A percentile compares a stretch with the other conserved stretches of the same genome.
These are phyloP conservation scores for Chrysemys picta DNA, from an alignment of 2,113 vertebrate genomes.

Conservation along the genomic window DNA sequence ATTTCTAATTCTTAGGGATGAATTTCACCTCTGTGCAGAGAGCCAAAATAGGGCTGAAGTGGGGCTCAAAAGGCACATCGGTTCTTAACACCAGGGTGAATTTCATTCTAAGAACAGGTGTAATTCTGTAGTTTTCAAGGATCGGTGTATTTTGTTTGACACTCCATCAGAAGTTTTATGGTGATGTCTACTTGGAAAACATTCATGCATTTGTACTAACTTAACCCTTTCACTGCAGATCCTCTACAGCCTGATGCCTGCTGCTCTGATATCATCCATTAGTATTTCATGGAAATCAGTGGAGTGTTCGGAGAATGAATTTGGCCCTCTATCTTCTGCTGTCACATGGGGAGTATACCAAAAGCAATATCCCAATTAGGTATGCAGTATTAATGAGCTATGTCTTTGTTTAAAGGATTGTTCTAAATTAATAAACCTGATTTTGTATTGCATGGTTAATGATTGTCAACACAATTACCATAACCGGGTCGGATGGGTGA, in stretches of 20 bases:
- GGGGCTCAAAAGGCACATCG: background rate
- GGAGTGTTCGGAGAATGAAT: background rate
- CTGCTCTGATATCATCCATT: conserved; percentile 12
- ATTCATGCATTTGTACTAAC: background rate
- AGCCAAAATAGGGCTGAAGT: background rate
- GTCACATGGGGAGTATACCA: background rate
- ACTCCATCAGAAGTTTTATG: background rate
- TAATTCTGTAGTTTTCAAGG: background rate
- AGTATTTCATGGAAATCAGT: background rate
- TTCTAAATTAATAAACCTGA: conserved; percentile 1
- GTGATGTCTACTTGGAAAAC: background rate
- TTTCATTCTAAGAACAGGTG: background rate
- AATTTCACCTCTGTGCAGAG: background rate
- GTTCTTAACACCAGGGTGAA: background rate
- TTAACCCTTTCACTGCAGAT: background rate
- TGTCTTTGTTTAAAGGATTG: conserved; percentile 31
- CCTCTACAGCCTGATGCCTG: background rate
- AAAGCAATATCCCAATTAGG: background rate
- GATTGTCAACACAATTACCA: background rate
- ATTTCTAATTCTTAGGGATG: background rate
- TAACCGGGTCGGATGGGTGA: background rate
- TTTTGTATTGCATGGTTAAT: background rate
- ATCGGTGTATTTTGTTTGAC: background rate
- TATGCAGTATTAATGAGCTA: background rate
- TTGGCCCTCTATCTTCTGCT: background rate